Base-by-base conservation (phyloP, 2,113 vertebrate genomes). In the Myrmecobius fasciatus region DNA sequence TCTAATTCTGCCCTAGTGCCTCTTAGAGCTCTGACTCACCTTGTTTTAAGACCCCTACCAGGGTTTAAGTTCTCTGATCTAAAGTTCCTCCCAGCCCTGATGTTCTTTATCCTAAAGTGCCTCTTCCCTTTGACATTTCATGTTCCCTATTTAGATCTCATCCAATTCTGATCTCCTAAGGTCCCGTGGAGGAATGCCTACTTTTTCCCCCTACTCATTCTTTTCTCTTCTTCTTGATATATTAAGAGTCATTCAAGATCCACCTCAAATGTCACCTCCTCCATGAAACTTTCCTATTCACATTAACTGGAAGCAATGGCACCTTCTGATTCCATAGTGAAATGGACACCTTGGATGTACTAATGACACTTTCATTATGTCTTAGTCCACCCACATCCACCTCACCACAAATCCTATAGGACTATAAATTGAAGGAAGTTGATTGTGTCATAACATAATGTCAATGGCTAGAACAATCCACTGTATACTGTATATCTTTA, bases 131-230 rank as follows among this genome's bases (percentile, higher is more conserved):
- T n/a, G 31, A 6, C 4, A n/a, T 20, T 75, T 36, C 91, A 8
- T 0, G 12, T 52, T 6, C 54, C 49, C 22, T 92, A 1, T 11
- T 17, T 90, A 4, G 14, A 25, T 25, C 25, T 0, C 36, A 75
- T 46, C 47, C 28, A 31, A 49, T 46, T 2, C 36, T 22, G 47
- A 1, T 47, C 4, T 8, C 1, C 67, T n/a, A 6, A n/a, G 14
- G 7, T n/a, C 31, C 17, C 6, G 4, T n/a, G 67, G 36, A 67
- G 10, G 60, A 67, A 67, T 36, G 60, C n/a, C 43, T 46, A 24
- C 47, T 25, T 31, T 51, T 96, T 97, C 97, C 93, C 89, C 95
- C 95, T 96, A 92, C 52, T 20, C 52, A 17, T 96, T 95, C 89
- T 89, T 31, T 17, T 91, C 60, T 94, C 25, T 91, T 94, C 36